A percentile compares a stretch with the other conserved stretches of the same genome.
These are phyloP conservation scores for Eolophus roseicapilla DNA, from an alignment of 2,113 vertebrate species.

Conservation along the genomic window DNA sequence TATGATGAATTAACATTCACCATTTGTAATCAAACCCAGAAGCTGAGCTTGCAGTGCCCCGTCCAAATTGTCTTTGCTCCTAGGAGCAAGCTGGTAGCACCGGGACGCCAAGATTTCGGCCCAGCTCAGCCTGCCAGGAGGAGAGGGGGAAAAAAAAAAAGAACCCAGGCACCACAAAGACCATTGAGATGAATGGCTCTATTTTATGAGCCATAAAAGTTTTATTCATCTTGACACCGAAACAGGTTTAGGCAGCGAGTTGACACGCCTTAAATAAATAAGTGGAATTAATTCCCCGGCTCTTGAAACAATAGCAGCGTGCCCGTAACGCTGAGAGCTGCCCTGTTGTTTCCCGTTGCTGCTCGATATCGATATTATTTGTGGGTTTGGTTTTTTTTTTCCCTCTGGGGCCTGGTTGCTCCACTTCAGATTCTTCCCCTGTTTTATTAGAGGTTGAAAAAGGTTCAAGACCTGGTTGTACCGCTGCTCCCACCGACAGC, in stretches of 20 bases:
- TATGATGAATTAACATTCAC: constrained; percentile 28
- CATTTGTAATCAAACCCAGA: constrained; percentile 20
- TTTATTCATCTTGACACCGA: constrained; percentile 97
- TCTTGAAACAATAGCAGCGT: constrained; percentile 84
- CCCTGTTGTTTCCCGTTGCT: constrained; percentile 82
- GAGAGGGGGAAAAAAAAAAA: not conserved
- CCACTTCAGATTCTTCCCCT: constrained; percentile 78
- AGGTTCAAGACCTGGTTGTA: constrained; percentile 82
- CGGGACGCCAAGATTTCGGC: constrained; percentile 36
- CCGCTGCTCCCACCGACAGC: constrained; percentile 81
- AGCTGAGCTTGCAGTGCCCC: not conserved
- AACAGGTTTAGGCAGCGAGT: constrained; percentile 95
- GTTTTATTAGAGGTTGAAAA: constrained; percentile 80
- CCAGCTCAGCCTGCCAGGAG: constrained; percentile 64
- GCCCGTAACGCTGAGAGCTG: constrained; percentile 74
- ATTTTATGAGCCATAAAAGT: constrained; percentile 99
- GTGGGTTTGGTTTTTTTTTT: not conserved
- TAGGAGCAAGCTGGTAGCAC: not conserved
- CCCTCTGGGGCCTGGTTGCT: constrained; percentile 77
- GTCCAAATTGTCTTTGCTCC: constrained; percentile 19
- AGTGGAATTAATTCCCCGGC: constrained; percentile 87
- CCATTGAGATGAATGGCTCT: constrained; percentile 88
- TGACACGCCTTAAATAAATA: constrained; percentile 98
- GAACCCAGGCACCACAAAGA: constrained; percentile 76
- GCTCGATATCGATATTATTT: constrained; percentile 88